Base-by-base conservation (phyloP, 2,888 invertebrate species). In the Rotaria socialis region DNA sequence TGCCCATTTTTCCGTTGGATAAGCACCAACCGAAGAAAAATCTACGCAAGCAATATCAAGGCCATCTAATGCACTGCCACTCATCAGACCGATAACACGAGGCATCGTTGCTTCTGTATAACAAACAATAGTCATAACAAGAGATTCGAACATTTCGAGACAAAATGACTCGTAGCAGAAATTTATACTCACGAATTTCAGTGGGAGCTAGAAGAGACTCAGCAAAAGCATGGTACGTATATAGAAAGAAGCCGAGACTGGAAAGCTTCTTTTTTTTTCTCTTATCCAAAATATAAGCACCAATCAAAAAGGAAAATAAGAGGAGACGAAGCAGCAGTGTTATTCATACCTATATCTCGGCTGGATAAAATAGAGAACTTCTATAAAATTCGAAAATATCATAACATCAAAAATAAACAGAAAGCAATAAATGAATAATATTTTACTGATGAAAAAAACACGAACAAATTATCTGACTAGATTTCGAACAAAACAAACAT, bases 11-110 rank as follows among this genome's bases (percentile, higher is more conserved):
- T 80, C 43, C 16, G 35, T 2, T 24, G 41, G 27, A 47, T 22
- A 27, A 55, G 43, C 47, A 22, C 27, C 27, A n/a, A 27, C 3
- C 5, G 14, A 16, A 67, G 35, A 67, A 56, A 85, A 56, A 11
- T 85, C 85, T 43, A 85, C 10, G 89, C 87, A 85, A 89, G 10
- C 90, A 2, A 90, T 85, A 87, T 90, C 90, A 24, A 90, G 88
- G 11, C 90, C 90, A 87, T 90, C 90, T 85, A 90, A 86, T 0
- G 90, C 90, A 5, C 90, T 89, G 3, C 90, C 90, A 1, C 90
- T 90, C 89, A 90, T 90, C 24, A 90, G 88, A 8, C 90, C 90
- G 8, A 90, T 88, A 24, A 85, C 47, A 47, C 80, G 43, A 0
- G 80, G 47, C 80, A 80, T 80, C 8, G 19, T 35, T 16, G 35